Evolutionary conservation across 2,888 invertebrate genomes (phyloP), one percentile per base, ranked within the genome.

Genomic region (Zonitis immaculata): DNA sequence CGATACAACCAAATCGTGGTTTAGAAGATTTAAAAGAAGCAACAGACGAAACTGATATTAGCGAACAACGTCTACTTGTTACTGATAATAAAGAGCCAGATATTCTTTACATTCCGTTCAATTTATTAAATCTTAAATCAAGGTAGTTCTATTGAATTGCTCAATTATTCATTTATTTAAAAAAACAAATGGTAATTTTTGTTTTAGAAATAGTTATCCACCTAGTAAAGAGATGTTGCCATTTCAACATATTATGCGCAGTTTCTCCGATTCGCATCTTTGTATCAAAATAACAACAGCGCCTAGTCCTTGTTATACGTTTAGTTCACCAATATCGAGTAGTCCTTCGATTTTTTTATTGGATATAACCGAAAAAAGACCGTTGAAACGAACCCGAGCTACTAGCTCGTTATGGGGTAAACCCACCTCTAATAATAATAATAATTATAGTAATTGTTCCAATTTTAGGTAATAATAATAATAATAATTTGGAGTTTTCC

Each of bases 21-120:
- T 73, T 88, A 7, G 87, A 88, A 58, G 87, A 87, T 68, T 79
- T 88, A 27, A 87, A 87, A 71, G 87, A 88, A 67, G 87, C 85
- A 8, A 86, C 84, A 12, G 87, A 87, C 68, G 87, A 86, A 75
- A 85, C 85, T 8, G 86, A 85, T 65, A 81, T 82, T 56, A 82
- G 76, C 76, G 77, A 75, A 76, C 77, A 70, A 70, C 79, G 73
- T 57, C 80, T 84, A 47, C 79, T 82, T 22, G 78, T 84, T 52
- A 77, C 82, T 22, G 78, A 85, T 61, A 75, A 77, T 54, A 79
- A 80, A 46, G 85, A 86, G 62, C 80, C 85, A 7, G 86, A 86
- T 65, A 77, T 86, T 59, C 79, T 86, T 52, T 86, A 85, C 74
- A 83, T 87, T 68, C 86, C 86, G 26, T 75, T 87, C 44, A 85